A percentile compares a stretch with the other conserved stretches of the same genome.
Conservation (phyloP, 2,888 invertebrate species). For the Microplitis manilae region DNA sequence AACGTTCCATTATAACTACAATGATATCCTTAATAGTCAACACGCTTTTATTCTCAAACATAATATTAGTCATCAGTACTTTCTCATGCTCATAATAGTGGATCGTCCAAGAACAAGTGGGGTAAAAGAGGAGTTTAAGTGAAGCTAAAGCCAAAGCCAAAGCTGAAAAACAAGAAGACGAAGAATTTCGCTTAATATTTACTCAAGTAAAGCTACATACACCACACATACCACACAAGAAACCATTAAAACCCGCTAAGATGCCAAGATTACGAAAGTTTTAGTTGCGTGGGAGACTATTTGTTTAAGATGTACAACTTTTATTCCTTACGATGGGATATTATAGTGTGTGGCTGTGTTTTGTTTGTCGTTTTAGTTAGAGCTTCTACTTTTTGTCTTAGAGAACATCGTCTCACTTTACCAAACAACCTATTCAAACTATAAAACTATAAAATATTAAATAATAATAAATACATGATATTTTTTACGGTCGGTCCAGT, state of each 20-base stretch:
- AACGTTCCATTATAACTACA: not conserved
- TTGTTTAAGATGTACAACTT: constrained; percentile 1
- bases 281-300: constrained; percentile 1
- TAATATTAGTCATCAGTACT: not conserved
- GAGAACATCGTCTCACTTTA: no score
- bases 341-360: not conserved
- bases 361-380: no score
- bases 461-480: no score
- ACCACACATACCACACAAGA: not conserved
- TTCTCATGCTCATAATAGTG: not conserved
- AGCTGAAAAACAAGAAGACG: not conserved
- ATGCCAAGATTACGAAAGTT: not conserved
- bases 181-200: not conserved
- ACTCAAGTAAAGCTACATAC: not conserved
- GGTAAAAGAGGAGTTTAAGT: no score
- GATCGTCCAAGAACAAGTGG: no score
- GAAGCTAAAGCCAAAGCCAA: no score
- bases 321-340: not conserved
- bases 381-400: no score
- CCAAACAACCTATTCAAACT: no score
- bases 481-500: not conserved
- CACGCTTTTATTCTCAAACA: not conserved
- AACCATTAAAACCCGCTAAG: not conserved
- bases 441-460: no score
- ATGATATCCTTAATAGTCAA: not conserved